A percentile compares a stretch with the other conserved stretches of the same genome.
phyloP scores from a whole-genome alignment of 2,797 vertebrate species.

The Phataginus tricuspis region DNA sequence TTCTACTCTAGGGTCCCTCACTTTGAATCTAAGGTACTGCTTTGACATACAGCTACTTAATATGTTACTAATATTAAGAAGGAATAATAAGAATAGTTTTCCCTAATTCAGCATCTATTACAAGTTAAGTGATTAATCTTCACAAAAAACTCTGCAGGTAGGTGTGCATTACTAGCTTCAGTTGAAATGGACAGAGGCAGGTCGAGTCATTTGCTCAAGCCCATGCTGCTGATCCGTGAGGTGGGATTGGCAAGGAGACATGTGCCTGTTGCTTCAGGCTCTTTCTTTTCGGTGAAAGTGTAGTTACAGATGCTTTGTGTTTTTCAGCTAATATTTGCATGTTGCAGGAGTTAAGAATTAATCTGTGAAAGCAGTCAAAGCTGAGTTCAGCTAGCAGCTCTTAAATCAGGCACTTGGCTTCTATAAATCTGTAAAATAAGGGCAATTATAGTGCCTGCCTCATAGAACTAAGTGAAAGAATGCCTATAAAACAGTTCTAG shows the following conservation, averaged over 20 bases:
- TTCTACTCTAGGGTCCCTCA: neutral
- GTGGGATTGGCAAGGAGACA: neutral
- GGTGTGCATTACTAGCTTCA: neutral
- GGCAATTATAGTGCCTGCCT: neutral
- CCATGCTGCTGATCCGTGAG: neutral
- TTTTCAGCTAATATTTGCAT: neutral
- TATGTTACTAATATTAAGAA: neutral
- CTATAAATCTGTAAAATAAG: neutral
- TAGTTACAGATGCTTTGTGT: neutral
- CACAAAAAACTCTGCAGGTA: neutral
- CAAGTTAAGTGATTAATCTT: constrained; percentile 1
- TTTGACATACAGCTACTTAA: neutral
- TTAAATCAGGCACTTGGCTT: neutral
- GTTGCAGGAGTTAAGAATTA: neutral
- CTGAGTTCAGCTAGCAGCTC: neutral
- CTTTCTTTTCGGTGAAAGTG: neutral
- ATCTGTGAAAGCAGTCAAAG: neutral
- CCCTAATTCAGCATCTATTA: neutral
- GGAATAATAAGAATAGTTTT: neutral
- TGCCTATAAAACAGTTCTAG: neutral
- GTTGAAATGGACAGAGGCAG: neutral
- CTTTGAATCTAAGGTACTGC: neutral
- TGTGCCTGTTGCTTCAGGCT: neutral
- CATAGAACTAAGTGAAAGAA: neutral
- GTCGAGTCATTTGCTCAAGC: neutral